These are phyloP conservation scores for Chironomus tepperi DNA, from an alignment of 1,140 invertebrate genomes.

Conservation along the genomic window DNA sequence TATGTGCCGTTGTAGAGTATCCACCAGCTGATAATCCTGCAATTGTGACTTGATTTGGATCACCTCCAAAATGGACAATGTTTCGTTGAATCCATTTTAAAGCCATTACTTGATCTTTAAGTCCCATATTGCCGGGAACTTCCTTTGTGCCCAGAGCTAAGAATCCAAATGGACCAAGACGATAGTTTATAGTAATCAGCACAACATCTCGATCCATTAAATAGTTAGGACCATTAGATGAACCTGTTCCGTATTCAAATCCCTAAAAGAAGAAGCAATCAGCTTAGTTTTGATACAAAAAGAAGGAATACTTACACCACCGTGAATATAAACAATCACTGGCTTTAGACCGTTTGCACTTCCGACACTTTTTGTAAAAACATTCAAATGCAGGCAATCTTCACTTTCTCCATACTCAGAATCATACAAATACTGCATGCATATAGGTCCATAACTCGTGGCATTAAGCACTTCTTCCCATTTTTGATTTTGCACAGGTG, in stretches of 20 bases:
- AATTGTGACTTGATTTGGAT: constrained; percentile 59
- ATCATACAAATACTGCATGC: constrained; percentile 37
- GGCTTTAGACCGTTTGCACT: constrained; percentile 38
- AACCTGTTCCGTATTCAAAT: constrained; percentile 44
- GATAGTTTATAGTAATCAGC: constrained; percentile 61
- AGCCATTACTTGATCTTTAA: constrained; percentile 65
- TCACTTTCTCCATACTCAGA: constrained; percentile 43
- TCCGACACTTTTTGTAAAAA: constrained; percentile 47
- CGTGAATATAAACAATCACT: constrained; percentile 50
- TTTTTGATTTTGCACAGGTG: constrained; percentile 44
- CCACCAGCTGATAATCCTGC: constrained; percentile 61
- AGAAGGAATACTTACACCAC: constrained; percentile 32
- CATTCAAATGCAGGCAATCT: constrained; percentile 60
- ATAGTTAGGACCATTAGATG: constrained; percentile 49
- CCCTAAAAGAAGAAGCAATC: constrained; percentile 19
- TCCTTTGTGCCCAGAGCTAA: constrained; percentile 53
- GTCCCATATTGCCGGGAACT: constrained; percentile 60
- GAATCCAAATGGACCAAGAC: constrained; percentile 54
- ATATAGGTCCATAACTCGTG: constrained; percentile 47
- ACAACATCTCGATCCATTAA: constrained; percentile 56
- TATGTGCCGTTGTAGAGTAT: constrained; percentile 53
- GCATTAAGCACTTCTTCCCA: constrained; percentile 48
- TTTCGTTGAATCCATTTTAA: constrained; percentile 65
- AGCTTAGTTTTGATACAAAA: no score
- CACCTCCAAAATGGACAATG: constrained; percentile 63